Base-by-base conservation (phyloP, 2,797 vertebrate species). In the Xiphorhynchus erythropygius region DNA sequence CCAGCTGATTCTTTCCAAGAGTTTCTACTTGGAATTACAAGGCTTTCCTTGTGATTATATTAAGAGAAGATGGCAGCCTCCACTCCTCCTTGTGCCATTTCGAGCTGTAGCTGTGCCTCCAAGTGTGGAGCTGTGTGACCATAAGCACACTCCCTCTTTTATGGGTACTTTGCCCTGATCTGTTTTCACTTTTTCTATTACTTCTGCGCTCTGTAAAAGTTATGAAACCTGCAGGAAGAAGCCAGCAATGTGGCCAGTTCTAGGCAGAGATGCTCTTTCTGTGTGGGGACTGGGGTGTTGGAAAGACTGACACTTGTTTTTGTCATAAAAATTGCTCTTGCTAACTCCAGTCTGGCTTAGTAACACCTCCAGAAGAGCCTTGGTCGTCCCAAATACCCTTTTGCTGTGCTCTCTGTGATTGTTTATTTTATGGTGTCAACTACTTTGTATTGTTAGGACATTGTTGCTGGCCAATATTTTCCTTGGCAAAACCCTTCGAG, bases 371-470 rank as follows among this genome's bases (percentile, higher is more conserved):
- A 6, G 59, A 7, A 96, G 80, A 73, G 74, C 63, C 57, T 71
- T 62, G 60, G 50, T 1, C 0, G 57, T 68, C 94, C 84, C 85
- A 96, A 95, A 91, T 27, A 96, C 92, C 94, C 94, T 94, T 95
- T 84, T 93, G 77, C 94, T 95, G 7, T n/a, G 85, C 78, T 96
- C 84, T 79, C 76, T 75, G 88, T 89, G 91, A 82, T 89, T 96
- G 94, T 96, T 97, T 97, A 86, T 95, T 97, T 96, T 95, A 88
- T 94, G 87, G 83, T 92, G 93, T 94, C 64, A 33, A 94, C 93
- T 96, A 68, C 95, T 97, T 95, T 96, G 96, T 68, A 96, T 96
- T 96, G 95, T 94, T 89, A 89, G 96, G 94, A 93, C 90, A 92
- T 86, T 4, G 2, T 93, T 83, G 59, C 56, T 60, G 60, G 93